Evolutionary conservation across 2,888 invertebrate species (phyloP), one percentile per base, ranked within the genome.

Genomic region (Scelioninae gen. 1): DNA sequence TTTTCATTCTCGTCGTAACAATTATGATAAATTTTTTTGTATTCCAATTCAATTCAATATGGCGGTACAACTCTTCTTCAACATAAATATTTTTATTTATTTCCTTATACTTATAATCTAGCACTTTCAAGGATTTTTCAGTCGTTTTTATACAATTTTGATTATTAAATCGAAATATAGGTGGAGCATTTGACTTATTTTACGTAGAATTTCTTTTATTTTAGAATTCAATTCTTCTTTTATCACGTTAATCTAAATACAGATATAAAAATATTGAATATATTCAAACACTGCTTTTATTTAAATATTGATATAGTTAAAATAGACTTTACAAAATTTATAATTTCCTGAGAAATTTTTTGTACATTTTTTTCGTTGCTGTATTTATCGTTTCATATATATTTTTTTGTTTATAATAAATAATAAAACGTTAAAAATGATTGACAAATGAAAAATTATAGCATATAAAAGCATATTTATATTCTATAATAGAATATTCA

Each of bases 241-340:
- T 56, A 49, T 60, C 43, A 43, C 53, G 62, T 72, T 62, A 62
- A 8, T 15, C 74, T 74, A 74, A 62, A 43, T 53, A 49, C 32
- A 53, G 5, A 38, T 77, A 77, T 53, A 77, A 78, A 78, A 71
- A 78, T 78, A 78, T 78, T 16, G 45, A 53, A 60, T 49, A 63
- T 49, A 49, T 75, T 75, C 47, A 49, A 76, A 66, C 76, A 43
- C 65, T 16, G n/a, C n/a, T n/a, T 51, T 43, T 31, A 16, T 16
- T 16, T 47, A 55, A 63, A 74, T 34, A 45, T 56, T 55, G n/a
- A n/a, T n/a, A n/a, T 66, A 63, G 43, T 11, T 43, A 63, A 72
- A 72, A 60, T 71, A 71, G 51, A 29, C 51, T 74, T 56, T 75
- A 47, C 38, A 72, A 40, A 60, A 23, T 71, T 38, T 47, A 23